A percentile compares a stretch with the other conserved stretches of the same genome.
Conservation (phyloP, 2,113 vertebrate species). For the Scomber scombrus region DNA sequence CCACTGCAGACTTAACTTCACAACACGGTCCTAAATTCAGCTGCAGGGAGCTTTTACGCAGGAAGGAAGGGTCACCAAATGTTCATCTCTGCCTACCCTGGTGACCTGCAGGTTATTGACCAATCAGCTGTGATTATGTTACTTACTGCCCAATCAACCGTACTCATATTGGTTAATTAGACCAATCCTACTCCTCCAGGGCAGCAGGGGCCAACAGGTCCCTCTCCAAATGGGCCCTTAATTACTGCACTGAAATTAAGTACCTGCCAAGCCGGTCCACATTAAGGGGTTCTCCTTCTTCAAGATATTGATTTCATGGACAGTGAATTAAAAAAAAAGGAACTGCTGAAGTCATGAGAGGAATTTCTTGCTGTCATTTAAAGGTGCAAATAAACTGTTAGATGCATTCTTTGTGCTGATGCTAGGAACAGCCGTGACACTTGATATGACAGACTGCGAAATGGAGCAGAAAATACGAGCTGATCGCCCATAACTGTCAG, state of each 20-base stretch:
- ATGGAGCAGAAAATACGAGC: slow-evolving; percentile 76
- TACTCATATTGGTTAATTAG: slow-evolving; percentile 81
- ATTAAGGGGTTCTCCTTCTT: slow-evolving; percentile 69
- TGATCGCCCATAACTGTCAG: slow-evolving; percentile 57
- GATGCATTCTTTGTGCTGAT: slow-evolving; percentile 71
- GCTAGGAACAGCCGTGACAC: slow-evolving; percentile 59
- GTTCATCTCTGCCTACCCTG: slow-evolving; percentile 47
- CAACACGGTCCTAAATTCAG: neutral
- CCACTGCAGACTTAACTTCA: neutral
- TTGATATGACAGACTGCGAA: slow-evolving; percentile 73
- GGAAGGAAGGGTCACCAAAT: slow-evolving; percentile 39
- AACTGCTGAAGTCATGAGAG: slow-evolving; percentile 57
- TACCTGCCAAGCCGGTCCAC: slow-evolving; percentile 73
- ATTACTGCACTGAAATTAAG: slow-evolving; percentile 84
- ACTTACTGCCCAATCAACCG: slow-evolving; percentile 72
- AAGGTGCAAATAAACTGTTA: slow-evolving; percentile 57
- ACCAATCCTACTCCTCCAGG: slow-evolving; percentile 75
- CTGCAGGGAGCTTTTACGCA: slow-evolving; percentile 31
- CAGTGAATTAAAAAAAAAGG: slow-evolving; percentile 53
- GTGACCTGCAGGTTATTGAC: slow-evolving; percentile 74
- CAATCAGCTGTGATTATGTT: slow-evolving; percentile 80
- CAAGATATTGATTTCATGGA: slow-evolving; percentile 81
- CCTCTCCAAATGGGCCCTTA: slow-evolving; percentile 81
- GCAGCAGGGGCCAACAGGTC: slow-evolving; percentile 75
- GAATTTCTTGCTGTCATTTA: slow-evolving; percentile 52